Evolutionary conservation across 2,797 vertebrate species (phyloP).

Genomic region (Sibirionetta formosa): DNA sequence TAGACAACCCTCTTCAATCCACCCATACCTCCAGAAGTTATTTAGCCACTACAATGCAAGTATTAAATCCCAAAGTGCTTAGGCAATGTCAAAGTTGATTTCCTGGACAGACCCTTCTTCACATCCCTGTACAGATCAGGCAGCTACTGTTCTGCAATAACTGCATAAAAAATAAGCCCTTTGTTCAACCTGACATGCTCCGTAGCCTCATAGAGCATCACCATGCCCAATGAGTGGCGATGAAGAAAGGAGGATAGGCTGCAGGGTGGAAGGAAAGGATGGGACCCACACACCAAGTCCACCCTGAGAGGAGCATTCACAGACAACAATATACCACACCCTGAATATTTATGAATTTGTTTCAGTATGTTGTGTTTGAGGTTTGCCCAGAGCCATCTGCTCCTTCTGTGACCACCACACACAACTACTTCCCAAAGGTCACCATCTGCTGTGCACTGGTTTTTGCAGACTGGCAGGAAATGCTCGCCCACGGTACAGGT

Average conservation of each 20-base stretch:
- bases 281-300: background rate
- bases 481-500: background rate
- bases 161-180: background rate
- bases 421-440: constrained; percentile 62
- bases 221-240: background rate
- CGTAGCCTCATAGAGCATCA: background rate
- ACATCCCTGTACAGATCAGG: background rate
- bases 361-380: constrained; percentile 12
- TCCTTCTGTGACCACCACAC: constrained; percentile 43
- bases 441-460: constrained; percentile 61
- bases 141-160: background rate
- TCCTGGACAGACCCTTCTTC: background rate
- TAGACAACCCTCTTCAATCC: background rate
- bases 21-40: background rate
- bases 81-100: background rate
- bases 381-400: constrained; percentile 57
- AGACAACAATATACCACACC: background rate
- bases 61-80: background rate
- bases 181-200: background rate
- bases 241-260: background rate
- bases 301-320: background rate
- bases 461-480: constrained; percentile 43
- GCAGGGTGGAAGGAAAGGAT: background rate
- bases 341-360: constrained; percentile 43
- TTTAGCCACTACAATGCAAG: background rate